phyloP scores from a whole-genome alignment of 2,113 vertebrate species.

The Sprattus sprattus region DNA sequence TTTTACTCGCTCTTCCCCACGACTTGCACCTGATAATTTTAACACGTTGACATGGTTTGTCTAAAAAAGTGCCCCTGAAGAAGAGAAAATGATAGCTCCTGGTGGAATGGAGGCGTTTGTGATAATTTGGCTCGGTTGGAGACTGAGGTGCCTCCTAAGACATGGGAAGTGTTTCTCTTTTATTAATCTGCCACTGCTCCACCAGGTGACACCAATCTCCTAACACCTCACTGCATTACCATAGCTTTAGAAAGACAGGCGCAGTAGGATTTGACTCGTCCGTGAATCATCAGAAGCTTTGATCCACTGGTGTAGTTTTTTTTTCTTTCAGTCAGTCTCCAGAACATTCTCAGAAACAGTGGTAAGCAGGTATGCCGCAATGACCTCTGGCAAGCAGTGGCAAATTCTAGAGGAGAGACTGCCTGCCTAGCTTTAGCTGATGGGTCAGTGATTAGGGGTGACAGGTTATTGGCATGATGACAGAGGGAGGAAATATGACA shows the following conservation, averaged over 20 bases:
- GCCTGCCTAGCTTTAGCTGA: slow-evolving; percentile 34
- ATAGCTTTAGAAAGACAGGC: slow-evolving; percentile 97
- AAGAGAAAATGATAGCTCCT: slow-evolving; percentile 53
- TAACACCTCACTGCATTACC: slow-evolving; percentile 73
- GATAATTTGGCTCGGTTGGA: slow-evolving; percentile 2
- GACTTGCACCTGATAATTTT: not conserved
- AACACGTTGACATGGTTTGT: not conserved
- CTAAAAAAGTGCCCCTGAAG: not conserved
- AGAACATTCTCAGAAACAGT: slow-evolving; percentile 53
- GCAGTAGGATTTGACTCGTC: slow-evolving; percentile 87
- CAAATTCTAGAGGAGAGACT: slow-evolving; percentile 39
- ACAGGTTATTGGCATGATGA: slow-evolving; percentile 66
- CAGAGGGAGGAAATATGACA: not conserved
- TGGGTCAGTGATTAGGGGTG: slow-evolving; percentile 78
- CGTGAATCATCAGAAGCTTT: slow-evolving; percentile 98
- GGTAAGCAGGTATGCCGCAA: not conserved
- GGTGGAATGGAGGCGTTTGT: slow-evolving; percentile 20
- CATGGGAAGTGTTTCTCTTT: not conserved
- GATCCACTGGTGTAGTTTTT: slow-evolving; percentile 83
- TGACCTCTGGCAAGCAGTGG: slow-evolving; percentile 78
- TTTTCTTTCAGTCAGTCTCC: slow-evolving; percentile 69
- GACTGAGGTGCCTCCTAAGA: not conserved
- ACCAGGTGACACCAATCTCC: slow-evolving; percentile 72
- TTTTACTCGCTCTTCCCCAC: not conserved
- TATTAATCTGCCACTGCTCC: not conserved